Evolutionary conservation across 2,113 vertebrate genomes (phyloP), one percentile per base, ranked within the genome.

Genomic region (Vanacampus margaritifer): DNA sequence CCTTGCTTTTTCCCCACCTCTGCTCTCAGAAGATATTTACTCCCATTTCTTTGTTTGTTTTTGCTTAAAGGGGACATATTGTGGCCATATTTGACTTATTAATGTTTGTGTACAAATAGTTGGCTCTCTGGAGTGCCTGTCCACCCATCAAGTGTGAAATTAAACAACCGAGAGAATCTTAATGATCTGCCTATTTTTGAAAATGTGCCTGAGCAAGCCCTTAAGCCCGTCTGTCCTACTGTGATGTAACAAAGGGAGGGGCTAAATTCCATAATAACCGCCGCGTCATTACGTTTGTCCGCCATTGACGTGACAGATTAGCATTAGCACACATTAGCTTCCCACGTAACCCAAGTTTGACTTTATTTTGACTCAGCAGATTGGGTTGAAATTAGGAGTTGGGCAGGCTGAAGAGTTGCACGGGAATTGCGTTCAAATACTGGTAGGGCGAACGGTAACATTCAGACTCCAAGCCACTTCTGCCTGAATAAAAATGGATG

Each of bases 11-110:
- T 73, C 32, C 74, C 66, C 51, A 91, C 90, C 90, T 89, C 86
- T 93, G 88, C 75, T 90, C 85, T 92, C 92, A 90, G 87, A 84
- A 93, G 90, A 86, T 82, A 78, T 84, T 91, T 91, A 90, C 85
- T 89, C 90, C 89, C 91, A 90, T 89, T 92, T 89, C 88, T 23
- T 16, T 12, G 12, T 62, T 24, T 43, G 37, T 43, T 41, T 62
- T 26, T 62, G 60, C 60, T 62, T 62, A 57, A 57, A 57, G 54
- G 54, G 54, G 54, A 57, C 54, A 57, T 57, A 57, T 57, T 57
- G 54, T 57, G 54, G 54, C 24, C 26, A 32, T 32, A 32, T 32
- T 57, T 57, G 54, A 57, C 26, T 32, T 57, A 19, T 32, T 57
- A 32, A 32, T 57, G 54, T 32, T 57, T 57, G 54, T 32, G 16